Conservation (phyloP, 2,113 vertebrate genomes). For the Gobio gobio region DNA sequence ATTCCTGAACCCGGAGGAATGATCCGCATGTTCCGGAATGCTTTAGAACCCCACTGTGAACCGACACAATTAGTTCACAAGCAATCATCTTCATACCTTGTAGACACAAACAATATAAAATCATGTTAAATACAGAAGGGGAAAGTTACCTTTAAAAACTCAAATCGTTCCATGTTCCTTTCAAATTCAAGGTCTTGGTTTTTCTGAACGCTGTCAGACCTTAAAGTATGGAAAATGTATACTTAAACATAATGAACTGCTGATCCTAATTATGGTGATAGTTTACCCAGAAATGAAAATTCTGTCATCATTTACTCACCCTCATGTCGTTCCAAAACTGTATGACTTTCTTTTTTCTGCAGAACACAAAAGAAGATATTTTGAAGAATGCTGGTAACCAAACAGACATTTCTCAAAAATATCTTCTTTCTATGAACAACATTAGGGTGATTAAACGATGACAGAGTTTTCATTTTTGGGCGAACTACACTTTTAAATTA, state of each 20-base stretch:
- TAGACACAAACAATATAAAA: neutral
- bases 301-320: too few relatives aligned
- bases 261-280: neutral
- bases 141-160: constrained; percentile 91
- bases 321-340: too few relatives aligned
- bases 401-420: too few relatives aligned
- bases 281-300: too few relatives aligned
- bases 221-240: constrained; percentile 61
- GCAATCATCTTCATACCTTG: neutral
- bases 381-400: too few relatives aligned
- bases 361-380: too few relatives aligned
- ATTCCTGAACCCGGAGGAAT: constrained; percentile 98
- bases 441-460: too few relatives aligned
- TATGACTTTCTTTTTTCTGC: too few relatives aligned
- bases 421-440: too few relatives aligned
- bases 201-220: constrained; percentile 93
- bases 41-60: constrained; percentile 93
- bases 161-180: constrained; percentile 94
- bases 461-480: too few relatives aligned
- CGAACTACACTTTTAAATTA: neutral
- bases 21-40: constrained; percentile 94
- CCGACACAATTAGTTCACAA: constrained; percentile 27
- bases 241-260: neutral
- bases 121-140: neutral
- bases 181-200: constrained; percentile 98